Percentiles rank a stretch among this genome's conserved stretches.
These are phyloP conservation scores for Cryptosula pallasiana DNA, from an alignment of 2,888 invertebrate genomes.

Conservation along the genomic window DNA sequence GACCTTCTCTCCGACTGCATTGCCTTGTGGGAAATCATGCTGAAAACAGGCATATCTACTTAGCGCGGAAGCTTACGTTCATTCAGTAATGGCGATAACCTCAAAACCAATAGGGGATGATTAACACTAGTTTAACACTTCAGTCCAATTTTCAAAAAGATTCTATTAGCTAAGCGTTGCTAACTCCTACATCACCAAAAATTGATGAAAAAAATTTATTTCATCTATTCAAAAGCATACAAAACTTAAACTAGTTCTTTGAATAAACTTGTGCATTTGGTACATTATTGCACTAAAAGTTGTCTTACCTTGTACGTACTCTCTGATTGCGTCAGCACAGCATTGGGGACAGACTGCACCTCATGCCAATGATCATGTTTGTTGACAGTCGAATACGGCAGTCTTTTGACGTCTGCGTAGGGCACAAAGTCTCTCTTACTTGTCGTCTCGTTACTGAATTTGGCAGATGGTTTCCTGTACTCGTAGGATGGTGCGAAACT, in stretches of 20 bases:
- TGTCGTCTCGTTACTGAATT: constrained; percentile 13
- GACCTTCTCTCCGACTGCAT: not conserved
- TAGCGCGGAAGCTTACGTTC: too few species aligned
- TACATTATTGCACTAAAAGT: not conserved
- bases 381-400: constrained; percentile 8
- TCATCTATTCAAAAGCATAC: too few species aligned
- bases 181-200: too few species aligned
- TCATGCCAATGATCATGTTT: not conserved
- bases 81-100: too few species aligned
- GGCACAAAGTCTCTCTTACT: constrained; percentile 11
- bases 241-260: not conserved
- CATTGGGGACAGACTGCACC: not conserved
- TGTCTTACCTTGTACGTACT: constrained; percentile 10
- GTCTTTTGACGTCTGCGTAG: not conserved
- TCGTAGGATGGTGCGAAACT: constrained; percentile 18
- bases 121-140: too few species aligned
- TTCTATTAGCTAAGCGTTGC: too few species aligned
- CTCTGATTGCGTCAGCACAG: not conserved
- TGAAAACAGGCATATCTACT: too few species aligned
- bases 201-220: too few species aligned
- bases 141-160: too few species aligned
- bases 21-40: constrained; percentile 11
- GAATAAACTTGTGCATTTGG: not conserved
- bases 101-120: too few species aligned
- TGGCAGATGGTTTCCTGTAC: constrained; percentile 13